Conservation (phyloP, 2,888 invertebrate species). For the Pyrrhia umbra region DNA sequence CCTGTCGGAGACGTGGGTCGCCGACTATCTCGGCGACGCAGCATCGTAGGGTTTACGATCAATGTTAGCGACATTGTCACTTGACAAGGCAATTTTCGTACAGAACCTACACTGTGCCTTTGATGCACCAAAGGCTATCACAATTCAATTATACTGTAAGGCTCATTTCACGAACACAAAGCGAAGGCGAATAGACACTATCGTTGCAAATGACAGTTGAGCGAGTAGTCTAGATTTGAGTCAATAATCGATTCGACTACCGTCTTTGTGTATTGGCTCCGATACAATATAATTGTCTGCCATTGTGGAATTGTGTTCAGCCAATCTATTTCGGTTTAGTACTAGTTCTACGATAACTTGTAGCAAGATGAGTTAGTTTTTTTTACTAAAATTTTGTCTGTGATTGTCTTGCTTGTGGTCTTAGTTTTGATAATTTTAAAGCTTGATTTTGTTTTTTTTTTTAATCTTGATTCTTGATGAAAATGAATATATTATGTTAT, state of each 20-base stretch:
- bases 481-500: too few relatives aligned
- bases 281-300: not conserved
- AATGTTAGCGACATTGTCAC: not conserved
- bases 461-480: too few relatives aligned
- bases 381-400: too few relatives aligned
- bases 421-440: too few relatives aligned
- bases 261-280: not conserved
- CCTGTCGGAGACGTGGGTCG: not conserved
- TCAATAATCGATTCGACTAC: not conserved
- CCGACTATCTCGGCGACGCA: not conserved
- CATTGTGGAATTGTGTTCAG: not conserved
- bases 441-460: too few relatives aligned
- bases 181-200: not conserved
- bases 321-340: too few relatives aligned
- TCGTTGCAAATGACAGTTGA: not conserved
- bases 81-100: too few relatives aligned
- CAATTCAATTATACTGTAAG: not conserved
- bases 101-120: not conserved
- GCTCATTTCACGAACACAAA: not conserved
- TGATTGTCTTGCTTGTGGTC: too few relatives aligned
- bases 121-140: too few relatives aligned
- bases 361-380: too few relatives aligned
- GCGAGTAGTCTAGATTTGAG: not conserved
- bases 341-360: too few relatives aligned
- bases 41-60: not conserved